Evolutionary conservation across 2,888 invertebrate species (phyloP).

Genomic region (Heterodera filipjevi): DNA sequence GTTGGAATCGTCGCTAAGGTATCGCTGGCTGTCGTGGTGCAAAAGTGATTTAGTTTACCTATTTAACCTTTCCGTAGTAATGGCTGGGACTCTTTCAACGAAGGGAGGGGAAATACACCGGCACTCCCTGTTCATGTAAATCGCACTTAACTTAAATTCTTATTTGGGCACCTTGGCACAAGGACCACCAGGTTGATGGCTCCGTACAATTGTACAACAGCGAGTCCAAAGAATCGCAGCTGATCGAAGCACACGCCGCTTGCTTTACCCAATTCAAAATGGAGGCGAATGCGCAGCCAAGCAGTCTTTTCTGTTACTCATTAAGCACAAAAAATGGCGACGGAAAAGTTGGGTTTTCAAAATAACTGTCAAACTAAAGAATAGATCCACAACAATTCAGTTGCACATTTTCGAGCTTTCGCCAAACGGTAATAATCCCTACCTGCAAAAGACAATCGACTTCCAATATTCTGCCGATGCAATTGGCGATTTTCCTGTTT

Average conservation of each 20-base stretch:
- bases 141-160: too few relatives aligned
- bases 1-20: conserved; percentile 81
- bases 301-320: conserved; percentile 93
- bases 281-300: conserved; percentile 85
- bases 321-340: conserved; percentile 81
- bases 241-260: conserved; percentile 97
- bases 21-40: conserved; percentile 39
- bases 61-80: too few relatives aligned
- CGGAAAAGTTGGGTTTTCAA: conserved; percentile 74
- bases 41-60: too few relatives aligned
- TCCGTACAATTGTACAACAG: conserved; percentile 99
- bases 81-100: too few relatives aligned
- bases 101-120: too few relatives aligned
- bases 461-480: conserved; percentile 99
- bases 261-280: conserved; percentile 93
- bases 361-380: background rate
- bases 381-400: conserved; percentile 59
- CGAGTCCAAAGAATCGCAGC: conserved; percentile 96
- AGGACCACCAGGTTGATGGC: conserved; percentile 95
- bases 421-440: conserved; percentile 90
- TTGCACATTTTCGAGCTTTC: conserved; percentile 93
- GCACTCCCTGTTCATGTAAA: too few relatives aligned
- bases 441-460: conserved; percentile 96
- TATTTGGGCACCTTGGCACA: too few relatives aligned
- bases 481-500: conserved; percentile 97